These are phyloP conservation scores for Bactericera cockerelli DNA, from an alignment of 1,140 invertebrate genomes.

Conservation along the genomic window DNA sequence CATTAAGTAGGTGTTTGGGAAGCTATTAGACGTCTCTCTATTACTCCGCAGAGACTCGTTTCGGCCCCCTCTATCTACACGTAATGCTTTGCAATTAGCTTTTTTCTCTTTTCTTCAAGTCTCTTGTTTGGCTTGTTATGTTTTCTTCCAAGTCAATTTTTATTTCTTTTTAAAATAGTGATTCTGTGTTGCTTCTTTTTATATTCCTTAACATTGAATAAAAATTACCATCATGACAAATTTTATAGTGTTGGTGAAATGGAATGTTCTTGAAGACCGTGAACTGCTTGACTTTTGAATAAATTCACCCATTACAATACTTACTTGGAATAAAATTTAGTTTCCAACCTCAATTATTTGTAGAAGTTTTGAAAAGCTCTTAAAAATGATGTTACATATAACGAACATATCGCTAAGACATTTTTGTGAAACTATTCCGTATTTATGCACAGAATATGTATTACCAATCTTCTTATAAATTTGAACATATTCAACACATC, in stretches of 20 bases:
- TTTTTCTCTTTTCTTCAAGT: not conserved
- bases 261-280: no score
- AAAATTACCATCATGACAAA: not conserved
- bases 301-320: no score
- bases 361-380: no score
- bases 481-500: no score
- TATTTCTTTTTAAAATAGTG: not conserved
- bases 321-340: no score
- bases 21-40: constrained; percentile 25
- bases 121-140: not conserved
- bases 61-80: not conserved
- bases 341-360: no score
- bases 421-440: no score
- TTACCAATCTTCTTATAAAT: no score
- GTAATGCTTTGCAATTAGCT: constrained; percentile 8
- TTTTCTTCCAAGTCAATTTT: not conserved
- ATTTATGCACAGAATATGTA: no score
- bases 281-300: no score
- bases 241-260: not conserved
- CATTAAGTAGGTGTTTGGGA: constrained; percentile 30
- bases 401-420: no score
- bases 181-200: not conserved
- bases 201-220: not conserved
- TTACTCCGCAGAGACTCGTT: constrained; percentile 25
- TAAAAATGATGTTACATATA: no score